Evolutionary conservation across 2,113 vertebrate genomes (phyloP), one percentile per base, ranked within the genome.

Genomic region (Mustela lutreola): DNA sequence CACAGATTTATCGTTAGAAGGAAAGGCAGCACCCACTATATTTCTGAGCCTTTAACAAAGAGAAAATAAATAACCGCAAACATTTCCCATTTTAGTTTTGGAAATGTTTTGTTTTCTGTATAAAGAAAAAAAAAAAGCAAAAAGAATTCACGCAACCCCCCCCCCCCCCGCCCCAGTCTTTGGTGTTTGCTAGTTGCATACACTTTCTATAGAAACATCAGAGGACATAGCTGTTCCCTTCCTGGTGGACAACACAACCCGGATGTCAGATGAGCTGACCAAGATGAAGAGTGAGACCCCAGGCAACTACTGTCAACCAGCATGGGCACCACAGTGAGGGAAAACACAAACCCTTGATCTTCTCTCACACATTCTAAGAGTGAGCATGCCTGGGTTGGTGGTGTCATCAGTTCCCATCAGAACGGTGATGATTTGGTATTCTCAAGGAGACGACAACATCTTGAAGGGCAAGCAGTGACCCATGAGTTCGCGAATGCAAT

Each of bases 1-100:
- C 84, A 83, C 11, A n/a, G 80, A 39, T 70, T 88, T 31, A 11
- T 45, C 36, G 75, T 94, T 92, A 94, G 67, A 81, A 65, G 39
- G 45, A 11, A 82, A 73, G 33, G 33, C 76, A 84, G 19, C 45
- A 45, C 15, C 16, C n/a, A 36, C 5, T 82, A 58, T 26, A 80
- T 88, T 88, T n/a, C 48, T 87, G 36, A 97, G 67, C 26, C 50
- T 82, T 89, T 93, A 73, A 28, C 50, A 42, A 89, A 33, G 12
- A 81, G 48, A 96, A 95, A 95, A 88, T 94, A 87, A 89, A 87
- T 63, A 36, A 42, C 5, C 22, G 53, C 14, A 84, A 90, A 65
- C 78, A 71, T 65, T 79, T 93, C 82, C n/a, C 39, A 50, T 53
- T 87, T 80, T 62, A 62, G 87, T 89, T 96, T 94, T 79, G 60